These are phyloP conservation scores for Malurus leucopterus DNA, from an alignment of 2,797 vertebrate genomes.

Conservation along the genomic window DNA sequence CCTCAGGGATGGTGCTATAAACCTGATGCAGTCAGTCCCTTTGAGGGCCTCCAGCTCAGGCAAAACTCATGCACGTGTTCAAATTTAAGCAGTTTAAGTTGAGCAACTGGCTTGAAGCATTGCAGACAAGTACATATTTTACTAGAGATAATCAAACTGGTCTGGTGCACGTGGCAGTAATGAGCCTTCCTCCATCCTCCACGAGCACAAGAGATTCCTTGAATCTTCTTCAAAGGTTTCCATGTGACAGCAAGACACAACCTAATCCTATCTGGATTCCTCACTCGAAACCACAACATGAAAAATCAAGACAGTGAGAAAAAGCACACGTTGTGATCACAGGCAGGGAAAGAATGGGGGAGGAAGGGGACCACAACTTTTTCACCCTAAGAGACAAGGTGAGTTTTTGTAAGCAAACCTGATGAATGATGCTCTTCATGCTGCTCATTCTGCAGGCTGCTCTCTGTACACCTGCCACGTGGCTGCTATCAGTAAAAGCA, in stretches of 20 bases:
- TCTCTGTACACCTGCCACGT: not conserved
- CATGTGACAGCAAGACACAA: not conserved
- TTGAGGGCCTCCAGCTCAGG: not conserved
- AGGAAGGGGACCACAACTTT: not conserved
- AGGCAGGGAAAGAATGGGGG: not conserved
- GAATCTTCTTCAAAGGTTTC: not conserved
- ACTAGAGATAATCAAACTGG: not conserved
- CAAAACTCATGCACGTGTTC: not conserved
- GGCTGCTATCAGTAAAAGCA: slow-evolving; percentile 42
- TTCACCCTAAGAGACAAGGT: not conserved
- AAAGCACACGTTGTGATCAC: accelerated
- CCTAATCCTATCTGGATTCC: not conserved
- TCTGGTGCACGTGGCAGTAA: not conserved
- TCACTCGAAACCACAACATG: not conserved
- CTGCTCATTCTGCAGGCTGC: not conserved
- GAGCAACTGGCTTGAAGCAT: not conserved
- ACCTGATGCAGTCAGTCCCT: not conserved
- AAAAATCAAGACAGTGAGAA: not conserved
- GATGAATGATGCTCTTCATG: not conserved
- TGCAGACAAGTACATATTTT: not conserved
- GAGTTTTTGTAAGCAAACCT: not conserved
- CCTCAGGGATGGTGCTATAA: not conserved
- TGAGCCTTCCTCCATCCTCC: not conserved
- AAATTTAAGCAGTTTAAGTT: not conserved
- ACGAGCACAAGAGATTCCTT: not conserved